Conservation (phyloP, 1,140 invertebrate species). For the Bombus balteatus region DNA sequence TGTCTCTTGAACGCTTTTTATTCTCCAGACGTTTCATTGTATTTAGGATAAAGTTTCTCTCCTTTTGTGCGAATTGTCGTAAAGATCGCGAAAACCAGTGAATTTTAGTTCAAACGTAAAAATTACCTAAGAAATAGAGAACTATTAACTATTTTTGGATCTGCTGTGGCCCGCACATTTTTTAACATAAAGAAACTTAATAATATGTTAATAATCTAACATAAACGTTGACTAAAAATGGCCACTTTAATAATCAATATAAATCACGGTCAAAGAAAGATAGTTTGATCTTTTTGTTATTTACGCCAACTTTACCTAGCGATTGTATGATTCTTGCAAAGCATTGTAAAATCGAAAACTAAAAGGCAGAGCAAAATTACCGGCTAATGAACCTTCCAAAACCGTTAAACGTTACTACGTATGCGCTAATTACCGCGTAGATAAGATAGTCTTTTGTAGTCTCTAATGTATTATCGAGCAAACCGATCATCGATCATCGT, state of each 20-base stretch:
- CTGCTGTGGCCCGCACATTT: too few relatives aligned
- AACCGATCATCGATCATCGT: too few relatives aligned
- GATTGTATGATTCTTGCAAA: conserved; percentile 32
- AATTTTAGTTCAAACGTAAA: too few relatives aligned
- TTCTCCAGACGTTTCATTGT: neutral
- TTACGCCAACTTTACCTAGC: neutral
- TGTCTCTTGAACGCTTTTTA: neutral
- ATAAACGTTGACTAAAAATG: too few relatives aligned
- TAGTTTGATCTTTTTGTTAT: too few relatives aligned
- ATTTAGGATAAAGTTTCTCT: neutral
- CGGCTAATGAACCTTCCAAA: conserved; percentile 36
- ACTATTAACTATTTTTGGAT: too few relatives aligned
- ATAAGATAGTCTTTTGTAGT: neutral
- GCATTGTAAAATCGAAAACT: neutral
- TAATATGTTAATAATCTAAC: too few relatives aligned
- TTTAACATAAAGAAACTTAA: too few relatives aligned
- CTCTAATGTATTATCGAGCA: neutral
- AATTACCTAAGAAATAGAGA: too few relatives aligned
- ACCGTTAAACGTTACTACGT: neutral
- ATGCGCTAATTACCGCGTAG: neutral
- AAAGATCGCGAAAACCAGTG: too few relatives aligned
- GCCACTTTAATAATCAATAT: too few relatives aligned
- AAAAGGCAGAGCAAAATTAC: neutral
- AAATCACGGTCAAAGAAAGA: neutral
- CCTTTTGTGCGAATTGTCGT: too few relatives aligned